Base-by-base conservation (phyloP, 2,113 vertebrate genomes). In the Cynopterus brachyotis region DNA sequence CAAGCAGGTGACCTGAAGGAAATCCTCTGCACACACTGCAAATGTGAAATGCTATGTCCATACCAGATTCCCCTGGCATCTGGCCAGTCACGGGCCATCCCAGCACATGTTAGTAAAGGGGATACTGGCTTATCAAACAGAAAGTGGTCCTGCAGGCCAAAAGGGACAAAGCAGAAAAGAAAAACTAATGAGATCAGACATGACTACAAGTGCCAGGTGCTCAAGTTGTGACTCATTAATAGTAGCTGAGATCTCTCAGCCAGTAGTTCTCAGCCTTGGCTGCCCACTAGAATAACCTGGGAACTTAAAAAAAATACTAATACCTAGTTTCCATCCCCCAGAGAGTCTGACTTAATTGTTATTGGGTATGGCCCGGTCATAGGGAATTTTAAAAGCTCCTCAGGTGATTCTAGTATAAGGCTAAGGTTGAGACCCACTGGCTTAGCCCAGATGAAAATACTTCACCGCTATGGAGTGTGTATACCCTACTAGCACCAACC, bases 21-120 rank as follows among this genome's bases (percentile, higher is more conserved):
- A 17, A 80, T 84, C 85, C 19, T 66, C 94, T 50, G 73, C 73
- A 93, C 92, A 85, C 0, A 24, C 42, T 30, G 62, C 78, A 87
- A 83, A 91, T 19, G 20, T 42, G 78, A 97, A 57, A 82, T 8
- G 22, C 96, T 89, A n/a, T 16, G 66, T 94, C 96, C 99, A 3
- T 99, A 99, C 99, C 99, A 99, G 98, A 99, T 99, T 98, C 99
- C 99, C 96, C 99, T 98, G 98, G 99, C 99, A 92, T 99, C 99
- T 16, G 99, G 99, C 99, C 99, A 99, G 98, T 99, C 99, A 83
- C 99, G 99, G 96, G 99, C 99, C 99, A 99, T 99, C 97, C 99
- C 99, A 64, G 99, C 99, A 97, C 99, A 99, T 12, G 99, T 99
- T 97, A 99, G 98, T 98, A 99, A 98, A 9, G 99, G 99, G 94